Percentiles rank a stretch among this genome's conserved stretches.
These are phyloP conservation scores for Melieria omissa DNA, from an alignment of 2,888 invertebrate genomes.

Conservation along the genomic window DNA sequence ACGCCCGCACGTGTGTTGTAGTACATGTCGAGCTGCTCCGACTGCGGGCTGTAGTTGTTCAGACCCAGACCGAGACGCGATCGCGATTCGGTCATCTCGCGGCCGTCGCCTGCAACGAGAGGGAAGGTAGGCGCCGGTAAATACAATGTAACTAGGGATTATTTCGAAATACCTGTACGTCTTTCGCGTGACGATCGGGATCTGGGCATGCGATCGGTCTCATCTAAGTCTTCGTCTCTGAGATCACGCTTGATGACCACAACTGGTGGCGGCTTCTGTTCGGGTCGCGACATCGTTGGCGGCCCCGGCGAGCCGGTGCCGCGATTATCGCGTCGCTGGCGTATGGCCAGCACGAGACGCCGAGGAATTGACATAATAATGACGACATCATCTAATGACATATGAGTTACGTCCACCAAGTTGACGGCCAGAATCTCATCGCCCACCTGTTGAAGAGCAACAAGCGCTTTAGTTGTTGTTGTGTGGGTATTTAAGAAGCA, in stretches of 20 bases:
- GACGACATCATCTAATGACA: slow-evolving; percentile 99
- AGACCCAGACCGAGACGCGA: slow-evolving; percentile 79
- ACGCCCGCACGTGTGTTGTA: slow-evolving; percentile 81
- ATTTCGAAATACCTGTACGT: slow-evolving; percentile 67
- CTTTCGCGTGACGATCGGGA: slow-evolving; percentile 68
- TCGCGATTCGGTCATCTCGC: slow-evolving; percentile 82
- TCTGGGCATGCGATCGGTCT: slow-evolving; percentile 70
- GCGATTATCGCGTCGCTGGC: slow-evolving; percentile 79
- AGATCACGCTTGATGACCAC: slow-evolving; percentile 91
- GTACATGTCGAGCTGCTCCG: slow-evolving; percentile 80
- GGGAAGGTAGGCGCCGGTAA: slow-evolving; percentile 49
- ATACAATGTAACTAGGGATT: slow-evolving; percentile 58
- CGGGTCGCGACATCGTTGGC: slow-evolving; percentile 73
- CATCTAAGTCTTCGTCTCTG: slow-evolving; percentile 81
- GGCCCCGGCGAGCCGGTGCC: slow-evolving; percentile 66
- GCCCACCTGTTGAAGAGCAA: slow-evolving; percentile 75
- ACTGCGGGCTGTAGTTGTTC: slow-evolving; percentile 74
- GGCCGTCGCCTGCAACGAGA: slow-evolving; percentile 74
- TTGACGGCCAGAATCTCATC: slow-evolving; percentile 99
- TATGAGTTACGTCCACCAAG: slow-evolving; percentile 95
- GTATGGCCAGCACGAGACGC: slow-evolving; percentile 91
- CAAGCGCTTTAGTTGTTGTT: too few relatives aligned
- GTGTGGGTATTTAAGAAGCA: background rate
- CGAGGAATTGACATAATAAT: slow-evolving; percentile 99
- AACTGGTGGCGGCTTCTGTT: slow-evolving; percentile 89